A percentile compares a stretch with the other conserved stretches of the same genome.
phyloP scores from a whole-genome alignment of 2,797 vertebrate genomes.

The Silurus aristotelis region DNA sequence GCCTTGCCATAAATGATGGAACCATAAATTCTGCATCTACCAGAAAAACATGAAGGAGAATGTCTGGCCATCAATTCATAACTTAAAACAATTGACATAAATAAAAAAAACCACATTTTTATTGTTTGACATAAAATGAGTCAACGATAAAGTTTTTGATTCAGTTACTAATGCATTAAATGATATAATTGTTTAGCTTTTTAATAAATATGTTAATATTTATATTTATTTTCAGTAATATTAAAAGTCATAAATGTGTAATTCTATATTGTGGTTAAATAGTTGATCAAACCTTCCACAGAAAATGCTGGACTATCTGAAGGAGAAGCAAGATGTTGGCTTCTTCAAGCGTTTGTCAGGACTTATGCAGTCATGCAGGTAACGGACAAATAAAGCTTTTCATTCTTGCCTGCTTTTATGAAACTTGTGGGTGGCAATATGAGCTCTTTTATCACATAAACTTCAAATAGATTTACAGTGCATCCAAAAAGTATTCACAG shows the following conservation, averaged over 20 bases:
- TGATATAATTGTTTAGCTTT: neutral
- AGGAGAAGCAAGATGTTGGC: slow-evolving; percentile 95
- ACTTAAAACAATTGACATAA: no score
- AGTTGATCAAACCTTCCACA: slow-evolving; percentile 60
- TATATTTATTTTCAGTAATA: neutral
- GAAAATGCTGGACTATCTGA: slow-evolving; percentile 99
- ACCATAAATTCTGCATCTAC: no score
- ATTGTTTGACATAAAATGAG: neutral
- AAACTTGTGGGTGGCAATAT: neutral
- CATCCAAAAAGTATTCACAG: no score
- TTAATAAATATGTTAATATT: neutral
- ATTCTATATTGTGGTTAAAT: neutral
- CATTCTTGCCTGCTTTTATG: neutral
- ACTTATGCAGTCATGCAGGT: slow-evolving; percentile 99
- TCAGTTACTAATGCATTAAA: neutral
- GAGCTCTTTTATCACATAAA: neutral
- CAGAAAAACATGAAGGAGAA: no score
- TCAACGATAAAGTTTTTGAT: neutral
- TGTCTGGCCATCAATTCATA: no score
- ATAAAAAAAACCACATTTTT: neutral
- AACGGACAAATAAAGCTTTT: slow-evolving; percentile 23
- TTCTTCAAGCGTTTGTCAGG: slow-evolving; percentile 98
- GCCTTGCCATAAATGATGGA: no score
- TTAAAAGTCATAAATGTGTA: neutral
- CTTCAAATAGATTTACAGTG: neutral